Conservation (phyloP, 2,113 vertebrate genomes). For the Paralichthys olivaceus region DNA sequence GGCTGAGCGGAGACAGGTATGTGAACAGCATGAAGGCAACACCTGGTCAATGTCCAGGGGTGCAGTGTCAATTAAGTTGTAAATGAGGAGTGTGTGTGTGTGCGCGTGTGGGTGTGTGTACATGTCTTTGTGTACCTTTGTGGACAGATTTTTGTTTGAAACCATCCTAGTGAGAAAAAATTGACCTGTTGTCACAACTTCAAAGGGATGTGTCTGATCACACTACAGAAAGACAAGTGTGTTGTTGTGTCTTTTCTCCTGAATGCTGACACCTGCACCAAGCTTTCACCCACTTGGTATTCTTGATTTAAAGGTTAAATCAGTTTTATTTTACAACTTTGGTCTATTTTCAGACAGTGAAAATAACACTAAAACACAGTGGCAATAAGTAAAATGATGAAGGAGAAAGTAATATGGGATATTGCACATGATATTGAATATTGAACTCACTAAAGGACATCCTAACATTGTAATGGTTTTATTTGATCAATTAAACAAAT, state of each 20-base stretch:
- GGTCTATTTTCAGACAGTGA: not conserved
- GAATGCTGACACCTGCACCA: slow-evolving; percentile 35
- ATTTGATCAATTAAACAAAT: too few species aligned
- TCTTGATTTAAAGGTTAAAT: not conserved
- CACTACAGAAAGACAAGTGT: not conserved
- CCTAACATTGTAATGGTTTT: too few species aligned
- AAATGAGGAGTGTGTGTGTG: slow-evolving; percentile 40
- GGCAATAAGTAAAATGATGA: too few species aligned
- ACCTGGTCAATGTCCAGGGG: slow-evolving; percentile 73
- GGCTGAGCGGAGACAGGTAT: slow-evolving; percentile 71
- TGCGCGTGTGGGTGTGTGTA: slow-evolving; percentile 14
- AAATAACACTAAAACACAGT: not conserved
- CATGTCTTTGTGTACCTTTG: not conserved
- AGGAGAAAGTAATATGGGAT: too few species aligned
- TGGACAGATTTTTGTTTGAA: not conserved
- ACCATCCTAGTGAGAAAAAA: not conserved
- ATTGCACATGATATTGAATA: too few species aligned
- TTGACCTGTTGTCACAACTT: not conserved
- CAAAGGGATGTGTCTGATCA: not conserved
- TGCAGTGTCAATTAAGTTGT: slow-evolving; percentile 62
- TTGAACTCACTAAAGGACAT: too few species aligned
- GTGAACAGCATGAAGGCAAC: slow-evolving; percentile 64
- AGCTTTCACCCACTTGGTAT: not conserved
- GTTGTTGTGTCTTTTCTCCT: slow-evolving; percentile 35
- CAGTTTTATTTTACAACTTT: not conserved